Percentiles rank a stretch among this genome's conserved stretches.
These are phyloP conservation scores for Bombus superbus DNA, from an alignment of 1,140 invertebrate species.

Conservation along the genomic window DNA sequence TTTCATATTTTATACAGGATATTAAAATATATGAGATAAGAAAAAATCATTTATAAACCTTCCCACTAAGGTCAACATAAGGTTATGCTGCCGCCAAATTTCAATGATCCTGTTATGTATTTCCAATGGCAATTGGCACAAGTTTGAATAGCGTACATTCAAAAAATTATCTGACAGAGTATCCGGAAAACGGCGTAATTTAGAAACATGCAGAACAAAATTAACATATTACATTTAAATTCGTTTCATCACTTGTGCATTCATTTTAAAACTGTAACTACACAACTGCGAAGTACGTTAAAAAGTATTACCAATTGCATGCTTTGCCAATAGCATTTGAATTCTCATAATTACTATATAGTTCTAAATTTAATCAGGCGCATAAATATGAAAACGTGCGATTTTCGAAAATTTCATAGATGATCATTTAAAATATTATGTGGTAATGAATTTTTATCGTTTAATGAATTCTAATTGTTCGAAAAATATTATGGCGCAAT, in stretches of 20 bases:
- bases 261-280: slow-evolving; percentile 64
- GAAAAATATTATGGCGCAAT: neutral
- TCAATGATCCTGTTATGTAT: slow-evolving; percentile 2
- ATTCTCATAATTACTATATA: neutral
- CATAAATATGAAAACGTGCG: neutral
- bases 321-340: slow-evolving; percentile 7
- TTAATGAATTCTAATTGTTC: neutral
- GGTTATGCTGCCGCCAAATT: slow-evolving; percentile 67
- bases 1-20: slow-evolving; percentile 67
- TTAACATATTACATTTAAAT: slow-evolving; percentile 30
- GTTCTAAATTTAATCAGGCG: neutral
- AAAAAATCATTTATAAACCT: slow-evolving; percentile 58
- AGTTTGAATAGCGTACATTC: neutral
- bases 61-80: slow-evolving; percentile 30
- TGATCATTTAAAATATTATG: too few relatives aligned
- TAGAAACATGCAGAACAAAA: slow-evolving; percentile 49
- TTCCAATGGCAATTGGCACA: neutral
- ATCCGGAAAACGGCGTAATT: slow-evolving; percentile 50
- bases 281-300: slow-evolving; percentile 58
- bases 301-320: slow-evolving; percentile 25
- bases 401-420: neutral
- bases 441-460: neutral
- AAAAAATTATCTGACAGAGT: neutral
- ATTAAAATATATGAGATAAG: slow-evolving; percentile 26
- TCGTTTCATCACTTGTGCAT: slow-evolving; percentile 46